Base-by-base conservation (phyloP, 1,140 invertebrate species). In the Formica exsecta region DNA sequence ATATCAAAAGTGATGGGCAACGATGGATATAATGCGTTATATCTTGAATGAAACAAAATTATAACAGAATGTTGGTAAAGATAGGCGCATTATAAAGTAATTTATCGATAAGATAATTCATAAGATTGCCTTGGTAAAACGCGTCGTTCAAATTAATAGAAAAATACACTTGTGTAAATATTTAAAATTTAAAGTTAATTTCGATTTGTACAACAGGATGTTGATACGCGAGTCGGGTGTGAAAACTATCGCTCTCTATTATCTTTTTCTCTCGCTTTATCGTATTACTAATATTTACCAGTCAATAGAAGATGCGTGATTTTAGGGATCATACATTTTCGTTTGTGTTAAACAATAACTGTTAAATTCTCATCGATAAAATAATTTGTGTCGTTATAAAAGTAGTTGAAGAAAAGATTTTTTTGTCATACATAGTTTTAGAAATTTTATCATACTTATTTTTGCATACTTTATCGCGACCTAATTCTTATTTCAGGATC, bases 81-180 rank as follows among this genome's bases (percentile, higher is more conserved):
- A 59, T n/a, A 38, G 51, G 11, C 19, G 7, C n/a, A 4, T 9
- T 19, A 6, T 19, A 38, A 65, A 19, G 38, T 51, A 22, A 16
- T n/a, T 59, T 25, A 16, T 59, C 29, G 19, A 19, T 62, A 19
- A 64, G 38, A 32, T 36, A 22, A 64, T 9, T 51, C 5, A 48
- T 19, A 29, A 77, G 22, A 66, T 51, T 44, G 6, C 9, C 29
- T 41, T 9, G 29, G 6, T 64, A 77, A 29, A 0, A n/a, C 48
- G 13, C 48, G 32, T 32, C 16, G 25, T 66, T 36, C 11, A 36
- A 54, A 8, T 13, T 7, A 38, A 6, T 68, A 32, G 22, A 38
- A 54, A 44, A 80, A 66, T n/a, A 57, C 29, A 65, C 36, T 68
- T 59, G 54, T 9, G 64, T 51, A 80, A 85, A 80, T 77, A 76